These are phyloP conservation scores for Ichneumon xanthorius DNA, from an alignment of 2,888 invertebrate genomes.

Conservation along the genomic window DNA sequence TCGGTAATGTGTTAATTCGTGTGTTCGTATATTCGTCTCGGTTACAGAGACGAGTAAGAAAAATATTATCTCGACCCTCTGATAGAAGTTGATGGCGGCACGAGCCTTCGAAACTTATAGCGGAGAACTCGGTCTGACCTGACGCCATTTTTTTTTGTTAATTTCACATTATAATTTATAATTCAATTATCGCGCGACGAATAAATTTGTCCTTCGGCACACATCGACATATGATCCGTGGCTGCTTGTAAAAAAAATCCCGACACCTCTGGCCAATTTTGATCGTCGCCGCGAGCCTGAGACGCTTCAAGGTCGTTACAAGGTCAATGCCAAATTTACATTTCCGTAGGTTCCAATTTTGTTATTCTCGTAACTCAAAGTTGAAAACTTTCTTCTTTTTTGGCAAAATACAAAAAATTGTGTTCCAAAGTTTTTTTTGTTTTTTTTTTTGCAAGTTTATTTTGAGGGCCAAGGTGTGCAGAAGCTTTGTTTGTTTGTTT, in stretches of 20 bases:
- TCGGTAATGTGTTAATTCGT: slow-evolving; percentile 17
- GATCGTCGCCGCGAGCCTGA: not conserved
- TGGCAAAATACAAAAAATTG: not conserved
- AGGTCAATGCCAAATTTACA: not conserved
- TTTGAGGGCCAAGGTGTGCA: slow-evolving; percentile 58
- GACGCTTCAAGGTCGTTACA: not conserved
- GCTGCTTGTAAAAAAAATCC: not conserved
- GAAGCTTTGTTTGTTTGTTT: slow-evolving; percentile 49
- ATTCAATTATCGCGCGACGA: not conserved
- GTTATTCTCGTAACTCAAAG: not conserved
- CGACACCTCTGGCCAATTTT: not conserved
- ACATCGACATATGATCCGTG: not conserved
- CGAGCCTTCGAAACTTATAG: slow-evolving; percentile 71
- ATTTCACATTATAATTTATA: not conserved
- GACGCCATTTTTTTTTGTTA: not conserved
- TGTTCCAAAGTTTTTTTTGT: not conserved
- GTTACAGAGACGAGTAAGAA: slow-evolving; percentile 76
- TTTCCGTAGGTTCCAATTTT: not conserved
- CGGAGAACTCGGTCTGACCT: not conserved
- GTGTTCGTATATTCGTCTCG: slow-evolving; percentile 50
- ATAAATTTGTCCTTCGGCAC: not conserved
- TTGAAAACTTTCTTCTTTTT: not conserved
- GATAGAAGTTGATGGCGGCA: slow-evolving; percentile 61
- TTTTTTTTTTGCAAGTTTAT: slow-evolving; percentile 5
- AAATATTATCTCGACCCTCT: slow-evolving; percentile 76